Base-by-base conservation (phyloP, 2,888 invertebrate genomes). In the Helleia helle region DNA sequence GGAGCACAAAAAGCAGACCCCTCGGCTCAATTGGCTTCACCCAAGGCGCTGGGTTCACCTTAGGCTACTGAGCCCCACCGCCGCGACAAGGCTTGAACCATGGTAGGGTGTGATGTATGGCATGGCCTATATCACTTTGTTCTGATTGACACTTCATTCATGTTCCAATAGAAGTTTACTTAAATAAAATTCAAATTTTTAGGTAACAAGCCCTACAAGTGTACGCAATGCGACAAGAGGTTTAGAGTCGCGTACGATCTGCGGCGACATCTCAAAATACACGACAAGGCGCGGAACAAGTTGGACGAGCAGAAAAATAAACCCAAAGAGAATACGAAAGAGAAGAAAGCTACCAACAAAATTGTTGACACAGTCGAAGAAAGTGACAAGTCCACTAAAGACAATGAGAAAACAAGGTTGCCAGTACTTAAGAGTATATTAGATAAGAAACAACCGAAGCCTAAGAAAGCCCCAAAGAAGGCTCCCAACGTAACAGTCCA, bases 191-290 rank as follows among this genome's bases (percentile, higher is more conserved):
- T n/a, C n/a, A n/a, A n/a, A n/a, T n/a, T 58, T 64, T 9, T 66
- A 90, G 90, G 93, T 2, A 93, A 92, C 60, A 92, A 91, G 50
- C 94, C 94, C 0, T 90, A 93, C 70, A 86, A 88, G 4, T 94
- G 94, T 56, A 73, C 86, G 1, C 83, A 91, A 0, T 95, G 95
- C 64, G 90, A 89, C 0, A 95, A 94, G 62, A 89, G 90, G 15
- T 96, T 96, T 77, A 88, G 95, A 3, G 93, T 93, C 0, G 87
- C 91, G 2, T 93, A 93, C 9, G 95, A 95, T 65, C 89, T 95
- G 81, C 91, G 93, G 40, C 87, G 95, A 0, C 95, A 95, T 63
- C 80, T 89, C 64, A 88, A 89, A 38, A 91, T 91, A 0, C 95
- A 95, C 68, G 73, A 75, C 31, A 76, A 74, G 40, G 48, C 65